Evolutionary conservation across 2,888 invertebrate species (phyloP).

Genomic region (Pachymerium ferrugineum): DNA sequence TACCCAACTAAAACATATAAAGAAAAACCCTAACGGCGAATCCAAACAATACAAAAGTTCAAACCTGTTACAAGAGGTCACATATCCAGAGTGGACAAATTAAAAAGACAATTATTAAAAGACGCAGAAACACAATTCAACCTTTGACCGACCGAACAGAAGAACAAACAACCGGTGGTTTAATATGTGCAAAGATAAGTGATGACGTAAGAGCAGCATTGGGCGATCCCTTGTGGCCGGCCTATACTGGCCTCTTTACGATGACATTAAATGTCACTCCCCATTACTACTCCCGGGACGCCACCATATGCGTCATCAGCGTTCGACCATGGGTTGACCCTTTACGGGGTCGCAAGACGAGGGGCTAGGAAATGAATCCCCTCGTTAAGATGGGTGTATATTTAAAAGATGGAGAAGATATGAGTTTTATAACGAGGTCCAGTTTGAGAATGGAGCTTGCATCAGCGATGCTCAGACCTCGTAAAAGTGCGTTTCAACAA

Average conservation of each 20-base stretch:
- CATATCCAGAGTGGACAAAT: too few relatives aligned
- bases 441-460: background rate
- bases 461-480: background rate
- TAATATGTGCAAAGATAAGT: slow-evolving; percentile 13
- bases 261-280: slow-evolving; percentile 8
- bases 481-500: background rate
- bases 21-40: too few relatives aligned
- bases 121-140: background rate
- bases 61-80: too few relatives aligned
- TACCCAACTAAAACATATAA: background rate
- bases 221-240: background rate
- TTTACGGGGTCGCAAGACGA: background rate
- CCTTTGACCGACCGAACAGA: background rate
- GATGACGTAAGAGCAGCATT: background rate
- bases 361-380: background rate
- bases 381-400: background rate
- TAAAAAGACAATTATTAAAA: background rate
- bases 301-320: slow-evolving; percentile 9
- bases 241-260: slow-evolving; percentile 4
- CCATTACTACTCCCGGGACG: slow-evolving; percentile 8
- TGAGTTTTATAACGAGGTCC: background rate
- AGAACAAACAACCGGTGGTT: background rate
- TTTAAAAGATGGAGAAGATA: background rate
- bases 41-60: too few relatives aligned
- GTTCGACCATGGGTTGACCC: slow-evolving; percentile 4